Evolutionary conservation across 2,797 vertebrate species (phyloP), one percentile per base, ranked within the genome.

Genomic region (Aeoliscus strigatus): DNA sequence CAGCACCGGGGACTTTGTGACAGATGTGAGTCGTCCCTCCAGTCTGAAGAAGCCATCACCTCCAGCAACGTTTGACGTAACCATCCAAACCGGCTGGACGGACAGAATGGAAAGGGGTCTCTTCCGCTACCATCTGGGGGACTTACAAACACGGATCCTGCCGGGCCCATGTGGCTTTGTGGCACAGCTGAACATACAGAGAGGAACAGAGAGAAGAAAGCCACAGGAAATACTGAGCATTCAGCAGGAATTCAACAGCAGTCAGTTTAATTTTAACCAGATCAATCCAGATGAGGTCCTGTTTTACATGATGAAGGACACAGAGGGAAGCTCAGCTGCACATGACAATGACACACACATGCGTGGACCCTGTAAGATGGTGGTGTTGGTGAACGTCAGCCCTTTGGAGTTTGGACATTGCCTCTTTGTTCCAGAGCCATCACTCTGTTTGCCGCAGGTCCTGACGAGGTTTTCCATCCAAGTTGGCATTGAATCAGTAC

Each of bases 371-470:
- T 73, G 70, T 3, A 79, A 47, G 12, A 75, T 88, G 46, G 59
- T 93, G 1, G 90, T 94, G 27, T 50, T 91, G 21, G 88, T 98
- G 50, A 98, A 98, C 13, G 86, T 90, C 38, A 97, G 94, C 64
- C 96, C 94, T 2, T 43, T 98, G 57, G 92, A 91, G 66, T 89
- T 86, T 39, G 94, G 93, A 2, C 95, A 98, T 27, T 90, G 93
- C 60, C 85, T 98, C 39, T 78, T 97, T 45, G 83, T 97, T 12
- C 93, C 93, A 0, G 86, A 92, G 6, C 93, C 92, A 0, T 30
- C 42, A 1, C 66, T 8, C 2, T 84, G 86, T 53, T 43, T 65
- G 14, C 86, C 86, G 2, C 88, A 90, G 70, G 24, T 85, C 31
- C 54, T 90, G 51, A 90, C 80, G 0, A 79, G 8, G 26, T 56